A percentile compares a stretch with the other conserved stretches of the same genome.
Evolutionary conservation across 2,888 invertebrate genomes (phyloP).

Genomic region (Orchestes rusci): DNA sequence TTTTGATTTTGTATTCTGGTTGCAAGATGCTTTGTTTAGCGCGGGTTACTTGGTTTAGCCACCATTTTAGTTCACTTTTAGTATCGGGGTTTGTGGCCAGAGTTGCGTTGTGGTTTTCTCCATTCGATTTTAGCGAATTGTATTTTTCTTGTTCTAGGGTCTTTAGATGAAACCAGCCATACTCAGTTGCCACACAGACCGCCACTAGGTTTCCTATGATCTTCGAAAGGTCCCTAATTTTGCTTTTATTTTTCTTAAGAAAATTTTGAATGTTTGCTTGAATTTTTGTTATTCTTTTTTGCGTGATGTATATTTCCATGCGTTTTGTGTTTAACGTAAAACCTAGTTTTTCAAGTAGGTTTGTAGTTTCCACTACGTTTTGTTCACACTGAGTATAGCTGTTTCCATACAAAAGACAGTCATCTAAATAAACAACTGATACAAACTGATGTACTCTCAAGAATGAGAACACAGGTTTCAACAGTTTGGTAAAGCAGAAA

Average conservation of each 20-base stretch:
- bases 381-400: background rate
- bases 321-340: slow-evolving; percentile 1
- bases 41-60: background rate
- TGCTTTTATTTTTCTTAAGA: background rate
- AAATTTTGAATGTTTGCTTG: background rate
- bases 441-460: background rate
- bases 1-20: background rate
- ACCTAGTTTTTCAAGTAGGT: background rate
- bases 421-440: slow-evolving; percentile 5
- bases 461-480: background rate
- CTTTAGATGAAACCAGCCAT: slow-evolving; percentile 26
- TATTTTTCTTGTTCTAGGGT: slow-evolving; percentile 21
- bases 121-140: slow-evolving; percentile 15
- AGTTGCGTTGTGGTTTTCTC: slow-evolving; percentile 15
- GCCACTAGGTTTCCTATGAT: slow-evolving; percentile 19
- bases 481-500: background rate
- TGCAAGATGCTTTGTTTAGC: background rate
- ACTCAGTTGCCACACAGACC: slow-evolving; percentile 28
- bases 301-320: slow-evolving; percentile 2
- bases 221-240: background rate
- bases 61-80: background rate
- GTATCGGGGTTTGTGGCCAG: no score
- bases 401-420: background rate
- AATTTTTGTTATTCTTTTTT: background rate
- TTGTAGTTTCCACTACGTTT: no score